Base-by-base conservation (phyloP, 2,888 invertebrate genomes). In the Rhaphigaster nebulosa region DNA sequence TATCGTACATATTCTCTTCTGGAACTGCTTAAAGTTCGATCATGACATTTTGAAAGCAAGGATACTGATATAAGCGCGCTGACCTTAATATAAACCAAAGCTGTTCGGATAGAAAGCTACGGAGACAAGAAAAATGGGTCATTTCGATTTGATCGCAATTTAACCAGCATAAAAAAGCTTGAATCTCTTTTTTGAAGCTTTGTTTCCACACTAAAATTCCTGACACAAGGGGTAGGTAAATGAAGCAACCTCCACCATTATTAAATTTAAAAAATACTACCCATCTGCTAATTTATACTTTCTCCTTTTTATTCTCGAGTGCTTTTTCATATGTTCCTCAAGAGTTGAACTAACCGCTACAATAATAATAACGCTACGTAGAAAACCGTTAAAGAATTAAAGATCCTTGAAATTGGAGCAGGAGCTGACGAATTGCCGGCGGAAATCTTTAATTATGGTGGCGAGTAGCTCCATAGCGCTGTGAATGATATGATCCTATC, bases 41-140 rank as follows among this genome's bases (percentile, higher is more conserved):
- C 34, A 34, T 76, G 70, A 76, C 20, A 6, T 38, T 76, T 76
- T 38, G 70, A 76, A 76, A 76, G 70, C 38, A 76, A 34, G 70
- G 70, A 23, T 76, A 76, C 38, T 38, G 70, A 76, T 76, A 8
- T 38, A 76, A 76, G 70, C 18, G 23, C 1, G 70, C 12, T 76
- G 70, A 38, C 70, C 70, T 76, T 76, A 76, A 76, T 76, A 76
- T 76, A 76, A 20, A 76, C 70, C 38, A 20, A 76, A 76, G 70
- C 29, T 38, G 70, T 38, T 76, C 4, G 70, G 70, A 12, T 76
- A 76, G 70, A 76, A 76, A 76, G 70, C 70, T 76, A 65, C 34
- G 20, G 29, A 38, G 70, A 6, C 34, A 76, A 23, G 70, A 38
- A 76, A 76, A 76, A 76, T 76, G 70, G 70, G 70, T 76, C 70